phyloP scores from a whole-genome alignment of 2,888 invertebrate genomes.

The Drosophila multiciliata region DNA sequence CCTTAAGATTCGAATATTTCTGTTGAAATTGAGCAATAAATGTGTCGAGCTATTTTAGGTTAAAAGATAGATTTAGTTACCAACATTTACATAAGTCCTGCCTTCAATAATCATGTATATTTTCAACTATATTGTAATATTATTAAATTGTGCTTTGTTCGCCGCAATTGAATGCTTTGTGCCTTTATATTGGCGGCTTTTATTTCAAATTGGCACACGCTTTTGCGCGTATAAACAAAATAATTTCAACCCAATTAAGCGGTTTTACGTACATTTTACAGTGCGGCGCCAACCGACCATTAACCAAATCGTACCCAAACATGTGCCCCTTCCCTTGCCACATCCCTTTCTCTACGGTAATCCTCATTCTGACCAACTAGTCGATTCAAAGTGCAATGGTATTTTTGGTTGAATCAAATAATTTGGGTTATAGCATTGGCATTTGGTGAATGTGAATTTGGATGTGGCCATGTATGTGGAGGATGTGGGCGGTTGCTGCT shows the following conservation, averaged over 20 bases:
- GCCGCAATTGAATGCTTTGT: constrained; percentile 58
- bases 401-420: constrained; percentile 71
- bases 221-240: constrained; percentile 62
- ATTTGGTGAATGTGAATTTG: constrained; percentile 34
- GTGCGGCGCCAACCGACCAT: constrained; percentile 43
- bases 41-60: neutral
- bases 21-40: neutral
- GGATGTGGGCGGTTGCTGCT: constrained; percentile 3
- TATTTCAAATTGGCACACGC: constrained; percentile 38
- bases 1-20: neutral
- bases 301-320: constrained; percentile 37
- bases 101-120: constrained; percentile 1
- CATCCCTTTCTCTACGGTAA: neutral
- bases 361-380: constrained; percentile 9
- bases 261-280: constrained; percentile 66
- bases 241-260: constrained; percentile 73
- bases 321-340: neutral
- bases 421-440: constrained; percentile 54
- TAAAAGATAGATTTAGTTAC: too few species aligned
- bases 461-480: neutral
- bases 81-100: neutral
- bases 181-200: constrained; percentile 53
- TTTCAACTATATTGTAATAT: constrained; percentile 7
- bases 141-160: constrained; percentile 32
- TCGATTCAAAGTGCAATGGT: constrained; percentile 55